A percentile compares a stretch with the other conserved stretches of the same genome.
Evolutionary conservation across 1,140 invertebrate genomes (phyloP).

Genomic region (Caenorhabditis brenneri): DNA sequence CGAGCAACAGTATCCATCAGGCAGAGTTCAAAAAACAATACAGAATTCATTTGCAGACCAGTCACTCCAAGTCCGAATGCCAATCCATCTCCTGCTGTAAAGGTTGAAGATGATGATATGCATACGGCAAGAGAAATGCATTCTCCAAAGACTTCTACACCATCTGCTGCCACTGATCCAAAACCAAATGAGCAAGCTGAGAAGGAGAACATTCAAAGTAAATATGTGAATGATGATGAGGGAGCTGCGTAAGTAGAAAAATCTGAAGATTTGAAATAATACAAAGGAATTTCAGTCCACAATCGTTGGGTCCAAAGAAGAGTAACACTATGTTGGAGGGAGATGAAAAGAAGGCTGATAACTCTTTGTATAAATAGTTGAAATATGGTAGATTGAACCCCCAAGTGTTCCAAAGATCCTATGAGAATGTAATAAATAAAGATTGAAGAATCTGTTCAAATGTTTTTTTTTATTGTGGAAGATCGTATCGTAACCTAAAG

Average conservation of each 20-base stretch:
- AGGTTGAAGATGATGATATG: neutral
- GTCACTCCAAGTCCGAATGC: neutral
- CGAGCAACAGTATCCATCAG: neutral
- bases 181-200: neutral
- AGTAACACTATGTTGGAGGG: neutral
- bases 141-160: neutral
- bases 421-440: conserved; percentile 2
- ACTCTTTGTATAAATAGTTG: neutral
- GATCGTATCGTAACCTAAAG: too few species aligned
- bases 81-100: neutral
- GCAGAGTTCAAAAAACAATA: neutral
- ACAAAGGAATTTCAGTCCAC: neutral
- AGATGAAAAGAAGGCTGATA: neutral
- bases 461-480: too few species aligned
- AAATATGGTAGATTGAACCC: neutral
- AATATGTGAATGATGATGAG: neutral
- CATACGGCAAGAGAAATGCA: neutral
- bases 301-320: neutral
- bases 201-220: neutral
- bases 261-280: neutral
- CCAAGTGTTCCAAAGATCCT: too few species aligned
- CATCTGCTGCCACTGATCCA: neutral
- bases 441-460: too few species aligned
- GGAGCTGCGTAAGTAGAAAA: neutral
- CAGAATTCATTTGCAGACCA: neutral